Base-by-base conservation (phyloP, 2,797 vertebrate species). In the Microctenopoma lineatum region DNA sequence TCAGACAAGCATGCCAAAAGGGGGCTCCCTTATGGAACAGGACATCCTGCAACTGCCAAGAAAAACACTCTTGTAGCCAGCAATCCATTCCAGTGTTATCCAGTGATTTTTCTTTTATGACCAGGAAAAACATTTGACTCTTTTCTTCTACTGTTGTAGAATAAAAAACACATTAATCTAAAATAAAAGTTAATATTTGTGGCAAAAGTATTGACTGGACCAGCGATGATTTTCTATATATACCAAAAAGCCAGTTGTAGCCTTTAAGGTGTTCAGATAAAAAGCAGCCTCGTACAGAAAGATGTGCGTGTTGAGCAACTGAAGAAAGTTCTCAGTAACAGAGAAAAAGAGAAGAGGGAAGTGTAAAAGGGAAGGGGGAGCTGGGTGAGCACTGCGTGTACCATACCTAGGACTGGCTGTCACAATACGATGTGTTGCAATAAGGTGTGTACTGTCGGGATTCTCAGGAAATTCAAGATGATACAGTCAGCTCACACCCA, bases 341-440 rank as follows among this genome's bases (percentile, higher is more conserved):
- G 67, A 86, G 81, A 91, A 16, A 73, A 61, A 79, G 69, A 86
- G 80, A 91, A 92, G 67, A 89, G 73, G 89, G 92, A 92, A 92
- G 91, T 87, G 89, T 86, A 82, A 89, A 90, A 87, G 66, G 83
- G 88, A 86, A 89, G 86, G 70, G 75, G 72, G 74, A 77, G 81
- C 46, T 66, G 68, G 45, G 52, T 62, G 71, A 88, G 90, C 61
- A 86, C 82, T 80, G 68, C 3, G 14, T 81, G 90, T 89, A 86
- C 84, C 75, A 73, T 84, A 89, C 87, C 81, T 75, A 85, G 61
- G 58, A 67, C 81, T 50, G 77, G 59, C 70, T 93, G 92, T 92
- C 91, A 93, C 89, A 90, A 92, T 83, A 79, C 53, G 75, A 84
- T 85, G 88, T 94, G 92, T 93, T 90, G 91, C 89, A 94, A 94